phyloP scores from a whole-genome alignment of 2,888 invertebrate species.

The Neria commutata region DNA sequence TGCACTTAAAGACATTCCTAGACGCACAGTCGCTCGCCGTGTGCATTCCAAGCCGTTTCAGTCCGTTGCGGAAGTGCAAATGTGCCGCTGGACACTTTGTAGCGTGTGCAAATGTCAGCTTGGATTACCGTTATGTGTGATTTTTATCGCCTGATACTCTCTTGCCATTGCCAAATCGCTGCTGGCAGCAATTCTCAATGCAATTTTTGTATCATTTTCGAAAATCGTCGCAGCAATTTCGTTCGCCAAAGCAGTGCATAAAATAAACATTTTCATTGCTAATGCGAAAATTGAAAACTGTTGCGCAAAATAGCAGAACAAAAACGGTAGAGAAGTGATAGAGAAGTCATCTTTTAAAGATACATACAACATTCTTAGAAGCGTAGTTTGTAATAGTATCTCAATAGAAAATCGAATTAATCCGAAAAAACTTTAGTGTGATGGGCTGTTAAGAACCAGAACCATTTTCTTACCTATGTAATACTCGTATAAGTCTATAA shows the following conservation, averaged over 20 bases:
- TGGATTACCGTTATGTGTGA: slow-evolving; percentile 49
- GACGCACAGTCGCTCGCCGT: no score
- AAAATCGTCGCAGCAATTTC: neutral
- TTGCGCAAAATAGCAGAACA: no score
- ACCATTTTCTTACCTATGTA: no score
- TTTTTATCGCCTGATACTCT: slow-evolving; percentile 44
- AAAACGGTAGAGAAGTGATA: no score
- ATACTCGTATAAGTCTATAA: no score
- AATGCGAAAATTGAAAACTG: slow-evolving; percentile 24
- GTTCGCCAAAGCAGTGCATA: slow-evolving; percentile 17
- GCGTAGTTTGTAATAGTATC: no score
- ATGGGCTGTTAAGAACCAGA: no score
- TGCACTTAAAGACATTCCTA: no score
- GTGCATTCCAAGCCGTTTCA: neutral
- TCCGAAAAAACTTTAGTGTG: no score
- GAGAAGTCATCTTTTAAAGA: no score
- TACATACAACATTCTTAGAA: no score
- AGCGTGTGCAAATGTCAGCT: slow-evolving; percentile 37
- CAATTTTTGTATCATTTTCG: slow-evolving; percentile 8
- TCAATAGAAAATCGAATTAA: no score
- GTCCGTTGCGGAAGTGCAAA: slow-evolving; percentile 1
- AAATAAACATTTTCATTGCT: slow-evolving; percentile 23
- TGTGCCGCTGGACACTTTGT: neutral
- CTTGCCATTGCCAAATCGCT: slow-evolving; percentile 37
- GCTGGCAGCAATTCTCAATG: slow-evolving; percentile 21